Evolutionary conservation across 1,140 invertebrate genomes (phyloP).

Genomic region (Caenorhabditis inopinata): DNA sequence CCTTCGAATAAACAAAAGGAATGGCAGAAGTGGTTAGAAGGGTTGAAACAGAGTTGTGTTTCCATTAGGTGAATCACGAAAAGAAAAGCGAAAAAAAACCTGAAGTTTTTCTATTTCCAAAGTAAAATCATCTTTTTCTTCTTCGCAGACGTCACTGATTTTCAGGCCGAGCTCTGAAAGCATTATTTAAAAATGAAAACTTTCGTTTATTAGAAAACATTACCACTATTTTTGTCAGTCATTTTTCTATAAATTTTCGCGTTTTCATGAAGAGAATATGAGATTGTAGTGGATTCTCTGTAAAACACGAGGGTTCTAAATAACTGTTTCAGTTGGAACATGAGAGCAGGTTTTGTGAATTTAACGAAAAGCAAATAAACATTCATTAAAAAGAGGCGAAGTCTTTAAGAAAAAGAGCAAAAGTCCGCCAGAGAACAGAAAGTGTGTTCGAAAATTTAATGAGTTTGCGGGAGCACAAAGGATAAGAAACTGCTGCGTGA

Average conservation of each 20-base stretch:
- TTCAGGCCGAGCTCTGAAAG: background rate
- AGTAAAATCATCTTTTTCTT: constrained; percentile 8
- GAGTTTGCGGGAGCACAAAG: background rate
- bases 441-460: background rate
- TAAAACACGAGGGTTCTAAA: background rate
- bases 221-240: background rate
- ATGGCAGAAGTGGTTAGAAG: background rate
- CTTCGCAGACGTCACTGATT: background rate
- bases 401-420: constrained; percentile 10
- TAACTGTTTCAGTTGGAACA: background rate
- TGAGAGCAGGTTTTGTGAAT: background rate
- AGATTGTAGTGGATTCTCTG: background rate
- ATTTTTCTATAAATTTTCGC: background rate
- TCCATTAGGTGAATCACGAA: background rate
- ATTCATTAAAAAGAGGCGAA: constrained; percentile 1
- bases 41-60: background rate
- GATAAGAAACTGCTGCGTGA: background rate
- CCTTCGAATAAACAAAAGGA: constrained; percentile 7
- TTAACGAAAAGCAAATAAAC: constrained; percentile 22
- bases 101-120: constrained; percentile 17
- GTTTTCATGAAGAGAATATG: background rate
- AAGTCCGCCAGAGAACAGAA: background rate
- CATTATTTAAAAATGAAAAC: background rate
- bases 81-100: background rate
- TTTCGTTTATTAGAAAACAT: no score